Percentiles rank a stretch among this genome's conserved stretches.
Evolutionary conservation across 2,888 invertebrate genomes (phyloP).

Genomic region (Morinoia aosen): DNA sequence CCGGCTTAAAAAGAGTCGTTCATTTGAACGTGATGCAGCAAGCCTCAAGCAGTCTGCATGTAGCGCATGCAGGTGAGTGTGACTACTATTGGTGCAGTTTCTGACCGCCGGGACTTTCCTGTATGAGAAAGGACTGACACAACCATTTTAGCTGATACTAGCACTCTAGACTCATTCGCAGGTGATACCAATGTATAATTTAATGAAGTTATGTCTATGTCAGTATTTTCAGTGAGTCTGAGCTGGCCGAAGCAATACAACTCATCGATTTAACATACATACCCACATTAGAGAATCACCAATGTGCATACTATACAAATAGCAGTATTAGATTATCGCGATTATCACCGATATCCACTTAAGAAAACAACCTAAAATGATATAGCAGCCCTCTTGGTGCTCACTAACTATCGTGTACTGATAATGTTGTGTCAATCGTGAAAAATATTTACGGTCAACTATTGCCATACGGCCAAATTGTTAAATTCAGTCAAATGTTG

Average conservation of each 20-base stretch:
- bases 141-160: not conserved
- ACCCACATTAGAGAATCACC: not conserved
- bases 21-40: not conserved
- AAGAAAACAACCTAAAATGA: not conserved
- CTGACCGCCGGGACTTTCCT: not conserved
- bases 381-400: not conserved
- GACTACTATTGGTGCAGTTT: not conserved
- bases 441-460: no score
- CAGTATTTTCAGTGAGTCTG: not conserved
- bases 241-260: no score
- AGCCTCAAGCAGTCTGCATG: not conserved
- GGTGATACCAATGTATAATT: not conserved
- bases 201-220: not conserved
- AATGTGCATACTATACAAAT: not conserved
- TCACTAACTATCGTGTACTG: not conserved
- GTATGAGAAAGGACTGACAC: not conserved
- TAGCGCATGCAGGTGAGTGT: not conserved
- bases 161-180: no score
- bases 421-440: not conserved
- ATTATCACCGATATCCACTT: not conserved
- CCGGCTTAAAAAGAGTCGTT: not conserved
- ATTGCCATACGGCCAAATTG: no score
- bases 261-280: no score
- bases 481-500: no score
- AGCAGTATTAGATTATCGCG: not conserved